Evolutionary conservation across 2,888 invertebrate genomes (phyloP), one percentile per base, ranked within the genome.

Genomic region (Lasioglossum morio): DNA sequence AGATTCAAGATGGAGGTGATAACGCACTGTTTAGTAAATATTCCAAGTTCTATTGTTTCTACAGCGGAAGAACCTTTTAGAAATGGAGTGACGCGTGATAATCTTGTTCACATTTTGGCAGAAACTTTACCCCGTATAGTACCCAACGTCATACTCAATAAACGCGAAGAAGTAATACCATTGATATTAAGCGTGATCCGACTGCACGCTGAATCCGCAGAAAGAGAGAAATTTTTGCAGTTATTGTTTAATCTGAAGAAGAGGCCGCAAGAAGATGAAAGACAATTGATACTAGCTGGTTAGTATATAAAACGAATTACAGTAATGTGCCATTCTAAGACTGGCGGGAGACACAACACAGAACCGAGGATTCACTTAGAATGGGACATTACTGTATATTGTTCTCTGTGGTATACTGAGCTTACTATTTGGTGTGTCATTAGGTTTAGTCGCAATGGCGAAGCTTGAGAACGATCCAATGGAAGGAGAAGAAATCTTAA

Each of bases 191-290:
- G 96, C 89, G 96, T 97, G 16, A 96, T 97, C 46, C 96, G 96
- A 87, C 95, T 97, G 34, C 97, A 97, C 92, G 95, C 96, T 2
- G 96, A 96, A 89, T 93, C 96, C 14, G 94, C 95, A 16, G 96
- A 96, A 90, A 95, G 97, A 79, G 97, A 97, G 92, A 96, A 96
- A 87, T 95, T 97, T 48, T 94, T 97, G 10, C 97, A 97, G 88
- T 96, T 97, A 78, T 94, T 97, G 66, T 97, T 97, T 91, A 97
- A 97, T 94, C 95, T 97, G 78, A 97, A 97, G 91, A 97, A 97
- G 92, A 96, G 96, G 89, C 97, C 97, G 2, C 96, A 97, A 77
- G 96, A 96, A 84, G 96, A 96, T 48, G 97, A 97, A 93, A 95
- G 97, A 92, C 96, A 95, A 88, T 95, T 96, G 89, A 96, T 97